phyloP scores from a whole-genome alignment of 1,140 invertebrate species.

The Daktulosphaira vitifoliae region DNA sequence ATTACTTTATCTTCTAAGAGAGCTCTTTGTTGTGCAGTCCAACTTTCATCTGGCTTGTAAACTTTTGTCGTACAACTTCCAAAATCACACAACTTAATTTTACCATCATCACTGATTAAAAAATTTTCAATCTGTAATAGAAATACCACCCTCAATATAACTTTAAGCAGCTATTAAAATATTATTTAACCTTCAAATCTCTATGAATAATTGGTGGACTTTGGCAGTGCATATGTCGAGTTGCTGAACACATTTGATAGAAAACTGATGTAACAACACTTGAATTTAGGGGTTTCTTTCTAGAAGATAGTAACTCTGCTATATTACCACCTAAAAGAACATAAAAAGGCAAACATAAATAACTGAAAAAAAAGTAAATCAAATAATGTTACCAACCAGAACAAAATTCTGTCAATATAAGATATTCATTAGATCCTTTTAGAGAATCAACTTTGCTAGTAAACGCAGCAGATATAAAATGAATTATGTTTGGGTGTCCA shows the following conservation, averaged over 20 bases:
- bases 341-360: background rate
- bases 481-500: constrained; percentile 70
- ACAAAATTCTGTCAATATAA: constrained; percentile 64
- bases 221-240: constrained; percentile 88
- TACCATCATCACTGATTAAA: constrained; percentile 66
- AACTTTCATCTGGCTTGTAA: constrained; percentile 73
- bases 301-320: constrained; percentile 65
- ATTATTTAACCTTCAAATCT: constrained; percentile 69
- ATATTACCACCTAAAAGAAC: constrained; percentile 58
- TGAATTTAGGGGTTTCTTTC: constrained; percentile 55
- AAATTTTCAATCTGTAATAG: constrained; percentile 56
- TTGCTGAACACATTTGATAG: constrained; percentile 81
- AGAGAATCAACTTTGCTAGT: constrained; percentile 58
- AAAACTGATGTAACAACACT: constrained; percentile 78
- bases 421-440: constrained; percentile 61
- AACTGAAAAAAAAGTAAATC: background rate
- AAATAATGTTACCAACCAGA: constrained; percentile 43
- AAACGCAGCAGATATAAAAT: constrained; percentile 65
- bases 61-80: constrained; percentile 86
- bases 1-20: constrained; percentile 87
- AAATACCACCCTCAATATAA: constrained; percentile 10
- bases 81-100: constrained; percentile 97
- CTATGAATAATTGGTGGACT: constrained; percentile 81
- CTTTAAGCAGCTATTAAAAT: background rate
- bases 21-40: constrained; percentile 84